Conservation (phyloP, 2,113 vertebrate genomes). For the Aptenodytes forsteri region DNA sequence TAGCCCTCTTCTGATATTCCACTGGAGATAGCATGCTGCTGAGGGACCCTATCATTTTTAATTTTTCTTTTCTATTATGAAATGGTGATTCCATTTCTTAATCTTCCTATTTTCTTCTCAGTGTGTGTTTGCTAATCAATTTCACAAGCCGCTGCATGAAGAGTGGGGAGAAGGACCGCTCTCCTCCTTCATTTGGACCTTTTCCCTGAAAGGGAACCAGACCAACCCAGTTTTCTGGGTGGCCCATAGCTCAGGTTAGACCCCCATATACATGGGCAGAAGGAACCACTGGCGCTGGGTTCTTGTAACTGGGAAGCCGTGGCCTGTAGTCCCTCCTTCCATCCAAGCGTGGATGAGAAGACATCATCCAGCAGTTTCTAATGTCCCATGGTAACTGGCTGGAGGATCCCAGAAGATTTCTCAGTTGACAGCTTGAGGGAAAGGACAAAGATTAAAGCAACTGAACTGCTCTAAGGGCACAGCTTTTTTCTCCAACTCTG, state of each 20-base stretch:
- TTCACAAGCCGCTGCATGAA: neutral
- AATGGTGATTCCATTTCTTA: neutral
- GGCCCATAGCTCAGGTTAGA: neutral
- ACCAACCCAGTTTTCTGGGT: neutral
- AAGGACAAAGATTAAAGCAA: neutral
- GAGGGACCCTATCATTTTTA: neutral
- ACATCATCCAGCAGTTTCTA: neutral
- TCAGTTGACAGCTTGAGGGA: neutral
- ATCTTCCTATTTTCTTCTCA: constrained; percentile 29
- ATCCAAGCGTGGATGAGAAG: neutral
- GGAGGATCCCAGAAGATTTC: neutral
- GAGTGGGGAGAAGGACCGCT: neutral
- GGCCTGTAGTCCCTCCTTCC: neutral
- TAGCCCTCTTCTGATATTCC: neutral
- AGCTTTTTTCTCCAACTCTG: neutral
- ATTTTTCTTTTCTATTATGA: neutral
- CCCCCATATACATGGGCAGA: neutral
- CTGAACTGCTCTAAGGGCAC: neutral
- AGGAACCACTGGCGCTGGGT: too few species aligned
- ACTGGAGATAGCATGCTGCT: neutral
- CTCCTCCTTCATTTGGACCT: neutral
- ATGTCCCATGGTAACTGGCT: neutral
- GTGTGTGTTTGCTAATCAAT: constrained; percentile 17
- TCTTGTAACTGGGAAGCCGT: neutral
- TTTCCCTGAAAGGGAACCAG: neutral